These are phyloP conservation scores for Cynodonichthys magdalenae DNA, from an alignment of 2,797 vertebrate genomes.

Conservation along the genomic window DNA sequence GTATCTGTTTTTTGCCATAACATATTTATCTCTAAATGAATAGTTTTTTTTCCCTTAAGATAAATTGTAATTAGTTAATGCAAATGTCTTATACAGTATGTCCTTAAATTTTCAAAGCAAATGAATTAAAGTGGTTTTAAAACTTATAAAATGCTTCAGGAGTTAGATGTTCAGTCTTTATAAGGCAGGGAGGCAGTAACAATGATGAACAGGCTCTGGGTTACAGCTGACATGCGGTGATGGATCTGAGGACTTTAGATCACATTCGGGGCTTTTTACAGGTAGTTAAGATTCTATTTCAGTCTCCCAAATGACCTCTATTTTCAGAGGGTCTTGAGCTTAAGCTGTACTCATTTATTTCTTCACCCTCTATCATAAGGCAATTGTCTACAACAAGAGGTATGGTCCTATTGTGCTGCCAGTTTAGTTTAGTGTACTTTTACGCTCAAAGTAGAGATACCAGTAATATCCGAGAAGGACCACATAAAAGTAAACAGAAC, in stretches of 20 bases:
- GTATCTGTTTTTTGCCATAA: background rate
- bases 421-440: conserved; percentile 24
- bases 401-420: conserved; percentile 20
- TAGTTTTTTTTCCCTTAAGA: background rate
- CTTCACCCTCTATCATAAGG: conserved; percentile 41
- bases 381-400: conserved; percentile 24
- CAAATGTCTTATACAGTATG: conserved; percentile 9
- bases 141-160: conserved; percentile 31
- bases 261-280: conserved; percentile 54
- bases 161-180: conserved; percentile 41
- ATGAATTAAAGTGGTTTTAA: conserved; percentile 28
- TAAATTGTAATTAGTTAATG: conserved; percentile 12
- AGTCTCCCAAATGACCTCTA: conserved; percentile 68
- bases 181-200: conserved; percentile 37
- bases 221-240: conserved; percentile 59
- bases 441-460: conserved; percentile 28
- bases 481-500: background rate
- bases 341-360: conserved; percentile 55
- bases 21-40: background rate
- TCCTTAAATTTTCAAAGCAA: conserved; percentile 19
- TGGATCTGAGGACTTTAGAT: conserved; percentile 65
- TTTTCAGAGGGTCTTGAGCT: conserved; percentile 62
- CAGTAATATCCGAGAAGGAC: conserved; percentile 17
- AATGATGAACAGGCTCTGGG: conserved; percentile 55
- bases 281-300: conserved; percentile 73